Evolutionary conservation across 2,888 invertebrate genomes (phyloP), one percentile per base, ranked within the genome.

Genomic region (Subacronicta megacephala): DNA sequence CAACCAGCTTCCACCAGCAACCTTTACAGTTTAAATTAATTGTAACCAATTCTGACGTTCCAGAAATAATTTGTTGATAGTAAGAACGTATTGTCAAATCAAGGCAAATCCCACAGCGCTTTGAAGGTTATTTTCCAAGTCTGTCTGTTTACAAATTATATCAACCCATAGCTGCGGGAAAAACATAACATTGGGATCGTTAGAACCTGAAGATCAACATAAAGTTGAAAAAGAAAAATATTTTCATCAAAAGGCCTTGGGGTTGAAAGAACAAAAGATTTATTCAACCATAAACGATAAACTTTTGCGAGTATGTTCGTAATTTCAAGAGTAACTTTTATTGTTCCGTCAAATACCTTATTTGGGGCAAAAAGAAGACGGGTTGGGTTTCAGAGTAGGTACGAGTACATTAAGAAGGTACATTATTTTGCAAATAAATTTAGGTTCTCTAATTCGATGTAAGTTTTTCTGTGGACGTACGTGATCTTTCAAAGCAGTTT

Each of bases 251-350:
- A 52, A 61, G 17, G 16, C 33, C 35, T 52, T 31, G 9, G 18
- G 40, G 58, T 31, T 33, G 9, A 38, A 44, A 62, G 54, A 57
- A 75, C 63, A 67, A 75, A 72, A 73, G 64, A 58, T 67, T 62
- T 62, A 38, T 51, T 62, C 67, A 41, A 49, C 44, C 67, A 62
- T 51, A 60, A 64, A 62, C 50, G 55, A 61, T 66, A 67, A 62
- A 67, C 54, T 72, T 75, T 63, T 50, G 23, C 20, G 44, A 54
- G 55, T 61, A 41, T 55, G 29, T 59, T 16, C 41, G 36, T 67
- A 53, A 72, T 67, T 54, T 62, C 16, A 36, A 7, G 7, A 59
- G 49, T 52, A 38, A 45, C 37, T 59, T 66, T 50, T 50, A 62
- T 59, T 49, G n/a, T 53, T 59, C 43, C 36, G 9, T 16, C 9